phyloP scores from a whole-genome alignment of 2,113 vertebrate species.

The Eulemur macaco region DNA sequence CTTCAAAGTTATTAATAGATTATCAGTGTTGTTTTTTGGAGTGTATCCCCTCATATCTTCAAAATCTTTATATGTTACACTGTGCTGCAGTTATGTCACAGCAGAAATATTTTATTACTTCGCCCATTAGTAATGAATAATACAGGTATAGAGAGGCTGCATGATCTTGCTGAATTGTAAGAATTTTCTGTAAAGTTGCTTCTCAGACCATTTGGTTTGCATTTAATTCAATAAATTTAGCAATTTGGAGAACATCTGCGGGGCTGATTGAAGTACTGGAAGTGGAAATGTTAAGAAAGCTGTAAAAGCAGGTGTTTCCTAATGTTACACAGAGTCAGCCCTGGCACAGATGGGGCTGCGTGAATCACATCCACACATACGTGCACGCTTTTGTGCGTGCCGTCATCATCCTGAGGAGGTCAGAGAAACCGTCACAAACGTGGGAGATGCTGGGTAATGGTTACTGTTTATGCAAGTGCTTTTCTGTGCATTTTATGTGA shows the following conservation, averaged over 20 bases:
- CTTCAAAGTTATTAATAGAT: background rate
- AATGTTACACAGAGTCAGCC: fast-evolving
- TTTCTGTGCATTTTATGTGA: background rate
- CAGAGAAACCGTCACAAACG: too few species aligned
- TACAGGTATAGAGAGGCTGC: background rate
- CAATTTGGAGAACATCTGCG: background rate
- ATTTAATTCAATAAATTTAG: background rate
- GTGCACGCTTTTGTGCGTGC: fast-evolving
- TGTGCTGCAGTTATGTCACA: background rate
- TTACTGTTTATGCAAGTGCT: fast-evolving
- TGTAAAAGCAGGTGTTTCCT: background rate
- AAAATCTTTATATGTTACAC: fast-evolving
- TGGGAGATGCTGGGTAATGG: background rate
- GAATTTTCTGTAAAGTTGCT: background rate
- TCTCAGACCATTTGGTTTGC: background rate
- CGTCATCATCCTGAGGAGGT: background rate
- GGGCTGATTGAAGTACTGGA: background rate
- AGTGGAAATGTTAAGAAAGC: background rate
- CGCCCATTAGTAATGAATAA: fast-evolving
- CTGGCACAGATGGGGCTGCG: fast-evolving
- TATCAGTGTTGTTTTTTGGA: background rate
- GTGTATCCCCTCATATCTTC: background rate
- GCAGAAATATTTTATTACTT: background rate
- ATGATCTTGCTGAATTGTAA: background rate
- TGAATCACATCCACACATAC: fast-evolving